These are phyloP conservation scores for Lymantria dispar DNA, from an alignment of 2,888 invertebrate species.

Conservation along the genomic window DNA sequence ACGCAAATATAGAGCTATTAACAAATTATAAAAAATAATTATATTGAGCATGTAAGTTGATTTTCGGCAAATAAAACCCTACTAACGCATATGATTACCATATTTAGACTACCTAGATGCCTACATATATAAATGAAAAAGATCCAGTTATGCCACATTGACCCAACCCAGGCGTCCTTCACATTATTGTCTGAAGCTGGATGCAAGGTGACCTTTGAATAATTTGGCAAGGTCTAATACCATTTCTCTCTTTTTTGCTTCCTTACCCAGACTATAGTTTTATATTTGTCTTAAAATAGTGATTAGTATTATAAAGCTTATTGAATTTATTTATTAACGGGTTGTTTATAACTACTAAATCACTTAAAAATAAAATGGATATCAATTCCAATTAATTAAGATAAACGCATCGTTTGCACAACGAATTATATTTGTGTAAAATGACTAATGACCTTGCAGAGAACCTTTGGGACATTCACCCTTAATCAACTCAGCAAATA, in stretches of 20 bases:
- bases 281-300: neutral
- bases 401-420: neutral
- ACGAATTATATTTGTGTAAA: neutral
- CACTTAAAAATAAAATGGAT: neutral
- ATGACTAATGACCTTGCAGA: slow-evolving; percentile 13
- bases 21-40: too few relatives aligned
- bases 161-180: slow-evolving; percentile 18
- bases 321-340: neutral
- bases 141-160: slow-evolving; percentile 4
- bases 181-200: slow-evolving; percentile 14
- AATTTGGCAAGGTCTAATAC: slow-evolving; percentile 21
- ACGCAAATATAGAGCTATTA: too few relatives aligned
- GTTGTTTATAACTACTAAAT: neutral
- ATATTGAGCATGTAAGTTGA: too few relatives aligned
- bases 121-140: slow-evolving; percentile 4
- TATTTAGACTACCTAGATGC: neutral
- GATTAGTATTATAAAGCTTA: neutral
- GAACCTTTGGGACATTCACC: slow-evolving; percentile 19
- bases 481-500: slow-evolving; percentile 1
- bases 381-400: neutral
- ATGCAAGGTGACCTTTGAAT: slow-evolving; percentile 24
- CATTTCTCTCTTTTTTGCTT: slow-evolving; percentile 11
- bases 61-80: neutral
- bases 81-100: neutral
- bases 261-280: slow-evolving; percentile 2